Base-by-base conservation (phyloP, 2,113 vertebrate species). In the Sterna hirundo region DNA sequence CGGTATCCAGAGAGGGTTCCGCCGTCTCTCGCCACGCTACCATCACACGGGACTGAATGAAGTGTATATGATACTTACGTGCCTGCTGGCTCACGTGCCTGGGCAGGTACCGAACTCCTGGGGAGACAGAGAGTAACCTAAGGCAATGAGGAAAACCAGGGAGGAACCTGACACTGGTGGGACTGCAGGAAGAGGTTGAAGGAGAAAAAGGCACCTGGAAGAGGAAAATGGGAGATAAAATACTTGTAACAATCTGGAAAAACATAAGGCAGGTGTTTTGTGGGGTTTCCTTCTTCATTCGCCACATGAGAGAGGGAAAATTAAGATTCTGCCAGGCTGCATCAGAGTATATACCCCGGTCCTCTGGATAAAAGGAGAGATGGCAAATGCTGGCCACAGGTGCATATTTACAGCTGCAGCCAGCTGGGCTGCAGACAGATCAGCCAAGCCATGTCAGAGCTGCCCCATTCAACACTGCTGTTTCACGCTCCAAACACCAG, bases 1-100 rank as follows among this genome's bases (percentile, higher is more conserved):
- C 0, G 0, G 27, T 34, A 49, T 20, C 32, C 51, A 49, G 68
- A 69, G 49, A 65, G 32, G 22, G 55, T 36, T 65, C n/a, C 60
- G n/a, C 44, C 49, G 34, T 42, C 38, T 81, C 55, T 74, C 34
- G 20, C 29, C 8, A 17, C 1, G 1, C 19, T 52, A 32, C 71
- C 32, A n/a, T 32, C 34, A 60, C 62, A 25, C 1, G 3, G 47
- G 38, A 70, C 38, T 16, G 22, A 81, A 58, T n/a, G 7, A 58
- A 57, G 75, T 3, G 5, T 46, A 5, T 5, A 18, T 4, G 25
- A 74, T n/a, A 26, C 12, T 6, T 17, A 44, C 1, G 0, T 16
- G 13, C 18, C 44, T 44, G 11, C 30, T 57, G 38, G 66, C 52
- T 62, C 21, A 52, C 1, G 0, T 40, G 54, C 27, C 75, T 38